phyloP scores from a whole-genome alignment of 1,140 invertebrate species.

The Heliconius nattereri region DNA sequence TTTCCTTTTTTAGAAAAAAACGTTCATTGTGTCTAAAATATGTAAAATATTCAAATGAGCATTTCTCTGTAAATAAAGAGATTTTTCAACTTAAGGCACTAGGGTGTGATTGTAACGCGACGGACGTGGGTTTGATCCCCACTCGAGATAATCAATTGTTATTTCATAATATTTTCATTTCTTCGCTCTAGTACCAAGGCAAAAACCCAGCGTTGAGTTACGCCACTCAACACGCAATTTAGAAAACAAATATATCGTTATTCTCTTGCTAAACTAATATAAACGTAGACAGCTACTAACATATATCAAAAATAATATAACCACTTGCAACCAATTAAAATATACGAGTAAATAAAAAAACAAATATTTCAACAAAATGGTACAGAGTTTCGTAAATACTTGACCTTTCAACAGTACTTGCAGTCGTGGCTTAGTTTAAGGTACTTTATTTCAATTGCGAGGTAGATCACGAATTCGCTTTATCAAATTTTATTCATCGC shows the following conservation, averaged over 20 bases:
- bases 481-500: slow-evolving; percentile 39
- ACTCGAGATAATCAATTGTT: neutral
- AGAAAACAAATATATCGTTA: neutral
- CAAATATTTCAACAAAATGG: neutral
- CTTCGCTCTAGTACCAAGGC: too few species aligned
- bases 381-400: slow-evolving; percentile 18
- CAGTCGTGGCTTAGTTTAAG: slow-evolving; percentile 36
- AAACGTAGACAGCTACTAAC: neutral
- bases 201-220: neutral
- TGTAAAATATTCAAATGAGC: neutral
- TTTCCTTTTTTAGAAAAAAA: neutral
- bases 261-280: neutral
- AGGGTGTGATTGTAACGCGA: neutral
- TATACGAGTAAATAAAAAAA: neutral
- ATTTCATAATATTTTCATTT: neutral
- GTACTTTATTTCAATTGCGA: slow-evolving; percentile 37
- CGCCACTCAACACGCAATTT: neutral
- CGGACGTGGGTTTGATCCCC: neutral
- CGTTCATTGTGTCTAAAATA: neutral
- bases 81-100: neutral
- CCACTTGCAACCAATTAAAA: neutral
- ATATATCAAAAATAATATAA: neutral
- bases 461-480: slow-evolving; percentile 37
- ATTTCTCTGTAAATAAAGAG: neutral
- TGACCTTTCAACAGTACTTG: slow-evolving; percentile 36